A percentile compares a stretch with the other conserved stretches of the same genome.
Conservation (phyloP, 2,797 vertebrate species). For the Clarias fuscus region DNA sequence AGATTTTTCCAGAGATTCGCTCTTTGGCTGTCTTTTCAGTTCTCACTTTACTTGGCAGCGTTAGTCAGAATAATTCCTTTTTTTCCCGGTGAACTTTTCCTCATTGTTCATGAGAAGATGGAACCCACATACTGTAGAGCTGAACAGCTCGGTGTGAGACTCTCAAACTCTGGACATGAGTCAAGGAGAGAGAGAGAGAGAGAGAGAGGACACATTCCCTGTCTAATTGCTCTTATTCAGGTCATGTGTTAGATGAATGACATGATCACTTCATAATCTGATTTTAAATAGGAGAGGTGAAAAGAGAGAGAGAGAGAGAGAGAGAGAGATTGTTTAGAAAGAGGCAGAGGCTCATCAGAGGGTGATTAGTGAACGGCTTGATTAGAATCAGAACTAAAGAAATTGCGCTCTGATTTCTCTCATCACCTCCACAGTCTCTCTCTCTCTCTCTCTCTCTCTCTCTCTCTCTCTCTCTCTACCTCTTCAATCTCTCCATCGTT, state of each 20-base stretch:
- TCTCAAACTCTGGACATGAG: not conserved
- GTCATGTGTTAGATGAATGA: constrained; percentile 55
- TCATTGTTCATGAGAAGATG: constrained; percentile 50
- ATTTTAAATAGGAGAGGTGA: constrained; percentile 22
- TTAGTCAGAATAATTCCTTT: constrained; percentile 47
- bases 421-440: not conserved
- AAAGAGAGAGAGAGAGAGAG: constrained; percentile 16
- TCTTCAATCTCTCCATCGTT: not conserved
- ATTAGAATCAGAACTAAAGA: constrained; percentile 43
- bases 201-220: constrained; percentile 32
- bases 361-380: constrained; percentile 46
- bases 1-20: not conserved
- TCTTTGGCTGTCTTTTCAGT: constrained; percentile 36
- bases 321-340: constrained; percentile 32
- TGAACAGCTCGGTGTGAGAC: not conserved
- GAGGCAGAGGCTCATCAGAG: constrained; percentile 40
- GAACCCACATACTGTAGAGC: not conserved
- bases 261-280: constrained; percentile 51
- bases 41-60: constrained; percentile 50
- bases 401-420: constrained; percentile 1
- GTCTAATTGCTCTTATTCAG: constrained; percentile 60
- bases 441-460: not conserved
- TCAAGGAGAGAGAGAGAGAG: constrained; percentile 23
- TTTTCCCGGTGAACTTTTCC: constrained; percentile 30
- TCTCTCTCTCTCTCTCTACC: not conserved